Evolutionary conservation across 1,140 invertebrate species (phyloP), one percentile per base, ranked within the genome.

Genomic region (Heterodera schachtii): DNA sequence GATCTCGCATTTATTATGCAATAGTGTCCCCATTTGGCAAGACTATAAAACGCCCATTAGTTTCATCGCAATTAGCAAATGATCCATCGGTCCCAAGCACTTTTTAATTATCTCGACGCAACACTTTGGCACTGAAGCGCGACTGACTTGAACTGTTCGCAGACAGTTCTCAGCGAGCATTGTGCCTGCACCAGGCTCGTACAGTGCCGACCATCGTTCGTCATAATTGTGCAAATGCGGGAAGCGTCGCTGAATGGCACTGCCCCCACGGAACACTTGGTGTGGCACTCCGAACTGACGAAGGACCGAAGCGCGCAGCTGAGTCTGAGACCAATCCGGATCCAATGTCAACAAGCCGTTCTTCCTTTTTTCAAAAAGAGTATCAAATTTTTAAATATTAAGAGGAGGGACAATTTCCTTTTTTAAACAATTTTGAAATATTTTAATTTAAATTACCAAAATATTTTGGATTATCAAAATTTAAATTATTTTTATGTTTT

Each of bases 341-440:
- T 66, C 79, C 47, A 89, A 9, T 83, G 86, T 88, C 4, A 87
- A 44, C 73, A 87, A 43, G 43, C 86, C 86, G 75, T 87, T 83
- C n/a, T 67, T 69, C 71, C 31, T 31, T 31, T 31, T 31, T 31
- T 31, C 31, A 31, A 31, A 31, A 31, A 31, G 31, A 31, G 31
- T 1, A 31, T 31, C 31, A 31, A 31, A 31, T 31, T 31, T 31
- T 31, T 31, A 31, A 31, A 31, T 31, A 31, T 31, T 31, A 31
- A 31, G 31, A 31, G 31, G 31, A 31, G 31, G 31, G 31, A 31
- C 31, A 31, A 31, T 31, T 31, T 31, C 31, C 31, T 31, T 31
- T 31, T 31, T 31, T 31, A 31, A 31, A 31, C 31, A 31, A 31
- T 31, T 31, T 31, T 31, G 31, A 31, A 31, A 31, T 31, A 31